Evolutionary conservation across 1,140 invertebrate genomes (phyloP).

Genomic region (Eumaeus atala): DNA sequence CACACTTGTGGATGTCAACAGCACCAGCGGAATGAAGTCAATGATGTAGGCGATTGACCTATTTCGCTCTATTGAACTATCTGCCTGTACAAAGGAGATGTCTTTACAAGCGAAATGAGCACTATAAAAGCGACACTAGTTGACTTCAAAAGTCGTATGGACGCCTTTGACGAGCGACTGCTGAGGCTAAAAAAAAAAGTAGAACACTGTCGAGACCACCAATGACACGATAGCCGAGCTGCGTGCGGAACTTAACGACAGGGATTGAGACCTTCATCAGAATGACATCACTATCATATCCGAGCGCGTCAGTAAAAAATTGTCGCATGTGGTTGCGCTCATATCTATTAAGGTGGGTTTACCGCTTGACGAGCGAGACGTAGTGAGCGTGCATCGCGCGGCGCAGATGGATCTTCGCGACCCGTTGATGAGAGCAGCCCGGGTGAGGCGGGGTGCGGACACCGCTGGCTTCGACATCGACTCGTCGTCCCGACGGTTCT

Average conservation of each 20-base stretch:
- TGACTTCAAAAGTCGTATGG: too few relatives aligned
- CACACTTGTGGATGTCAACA: too few relatives aligned
- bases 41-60: too few relatives aligned
- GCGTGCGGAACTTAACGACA: neutral
- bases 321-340: neutral
- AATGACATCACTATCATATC: neutral
- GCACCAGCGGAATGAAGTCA: too few relatives aligned
- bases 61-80: too few relatives aligned
- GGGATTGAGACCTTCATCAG: neutral
- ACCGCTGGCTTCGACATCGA: slow-evolving; percentile 1
- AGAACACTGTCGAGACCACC: too few relatives aligned
- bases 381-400: neutral
- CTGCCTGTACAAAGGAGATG: too few relatives aligned
- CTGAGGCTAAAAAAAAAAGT: too few relatives aligned
- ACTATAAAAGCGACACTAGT: too few relatives aligned
- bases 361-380: neutral
- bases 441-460: slow-evolving; percentile 5
- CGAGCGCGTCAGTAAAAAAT: neutral
- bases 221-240: neutral
- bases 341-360: neutral
- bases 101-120: too few relatives aligned
- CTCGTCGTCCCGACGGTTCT: neutral
- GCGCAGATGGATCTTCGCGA: neutral
- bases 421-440: neutral
- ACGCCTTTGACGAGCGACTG: too few relatives aligned